Evolutionary conservation across 2,888 invertebrate species (phyloP).

Genomic region (Trissoscelio sp.): DNA sequence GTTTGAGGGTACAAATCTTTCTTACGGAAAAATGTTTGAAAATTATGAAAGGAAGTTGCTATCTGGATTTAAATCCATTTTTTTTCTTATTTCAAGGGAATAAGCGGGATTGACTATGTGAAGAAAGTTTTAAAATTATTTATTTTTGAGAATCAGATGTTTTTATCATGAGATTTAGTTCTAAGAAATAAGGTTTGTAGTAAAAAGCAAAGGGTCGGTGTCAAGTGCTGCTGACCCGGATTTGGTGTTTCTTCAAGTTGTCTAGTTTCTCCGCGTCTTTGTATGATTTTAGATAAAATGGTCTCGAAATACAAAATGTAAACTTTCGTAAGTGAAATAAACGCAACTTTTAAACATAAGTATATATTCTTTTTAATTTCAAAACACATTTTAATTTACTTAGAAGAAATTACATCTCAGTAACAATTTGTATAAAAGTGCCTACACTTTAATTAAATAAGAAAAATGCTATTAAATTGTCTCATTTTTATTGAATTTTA

Average conservation of each 20-base stretch:
- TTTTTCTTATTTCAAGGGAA: neutral
- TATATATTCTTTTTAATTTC: neutral
- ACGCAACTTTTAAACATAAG: neutral
- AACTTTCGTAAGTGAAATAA: conserved; percentile 15
- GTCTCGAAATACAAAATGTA: conserved; percentile 29
- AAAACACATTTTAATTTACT: too few relatives aligned
- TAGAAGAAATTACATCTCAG: too few relatives aligned
- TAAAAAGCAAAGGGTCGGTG: conserved; percentile 50
- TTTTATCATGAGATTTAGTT: conserved; percentile 30
- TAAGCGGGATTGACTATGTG: neutral
- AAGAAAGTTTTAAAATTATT: conserved; percentile 8
- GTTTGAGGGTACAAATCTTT: too few relatives aligned
- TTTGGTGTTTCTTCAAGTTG: conserved; percentile 55
- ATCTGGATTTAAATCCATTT: neutral
- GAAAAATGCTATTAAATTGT: neutral
- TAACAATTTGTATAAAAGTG: too few relatives aligned
- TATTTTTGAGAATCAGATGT: conserved; percentile 17
- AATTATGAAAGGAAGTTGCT: neutral
- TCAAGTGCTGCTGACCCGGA: conserved; percentile 60
- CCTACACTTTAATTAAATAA: too few relatives aligned
- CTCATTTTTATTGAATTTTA: neutral
- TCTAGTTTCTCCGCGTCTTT: conserved; percentile 34
- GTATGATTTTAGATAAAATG: conserved; percentile 40
- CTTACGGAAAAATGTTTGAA: too few relatives aligned
- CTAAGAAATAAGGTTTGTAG: conserved; percentile 16